Percentiles rank a stretch among this genome's conserved stretches.
These are phyloP conservation scores for Gorsachius magnificus DNA, from an alignment of 2,797 vertebrate genomes.

Conservation along the genomic window DNA sequence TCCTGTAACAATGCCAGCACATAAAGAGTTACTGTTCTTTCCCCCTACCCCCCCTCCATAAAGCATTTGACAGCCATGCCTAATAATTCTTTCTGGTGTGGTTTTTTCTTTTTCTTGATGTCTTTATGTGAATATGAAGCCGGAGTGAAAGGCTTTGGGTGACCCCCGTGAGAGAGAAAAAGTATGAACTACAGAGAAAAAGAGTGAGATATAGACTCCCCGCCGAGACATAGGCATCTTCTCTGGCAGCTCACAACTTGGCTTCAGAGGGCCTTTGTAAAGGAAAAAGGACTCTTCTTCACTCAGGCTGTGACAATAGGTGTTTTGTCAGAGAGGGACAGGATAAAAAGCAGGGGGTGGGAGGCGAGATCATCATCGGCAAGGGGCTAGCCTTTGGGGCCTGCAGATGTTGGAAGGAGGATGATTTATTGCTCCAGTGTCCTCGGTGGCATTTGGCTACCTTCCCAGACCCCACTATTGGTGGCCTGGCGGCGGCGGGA, in stretches of 20 bases:
- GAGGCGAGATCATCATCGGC: slow-evolving; percentile 84
- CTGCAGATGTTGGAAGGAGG: slow-evolving; percentile 91
- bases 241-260: slow-evolving; percentile 87
- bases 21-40: slow-evolving; percentile 70
- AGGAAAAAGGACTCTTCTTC: slow-evolving; percentile 92
- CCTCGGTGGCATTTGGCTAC: slow-evolving; percentile 92
- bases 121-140: slow-evolving; percentile 97
- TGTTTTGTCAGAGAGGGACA: slow-evolving; percentile 89
- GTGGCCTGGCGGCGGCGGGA: slow-evolving; percentile 68
- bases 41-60: slow-evolving; percentile 60
- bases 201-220: slow-evolving; percentile 82
- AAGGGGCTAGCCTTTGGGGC: slow-evolving; percentile 84
- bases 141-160: slow-evolving; percentile 89
- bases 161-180: slow-evolving; percentile 90
- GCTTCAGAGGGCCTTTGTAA: slow-evolving; percentile 93
- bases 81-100: slow-evolving; percentile 97
- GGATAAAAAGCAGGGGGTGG: slow-evolving; percentile 82
- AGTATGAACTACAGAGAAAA: slow-evolving; percentile 68
- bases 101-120: slow-evolving; percentile 91
- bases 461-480: slow-evolving; percentile 85
- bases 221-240: slow-evolving; percentile 86
- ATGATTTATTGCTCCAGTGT: slow-evolving; percentile 94
- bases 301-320: slow-evolving; percentile 88
- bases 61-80: slow-evolving; percentile 97
- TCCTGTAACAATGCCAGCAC: slow-evolving; percentile 63